phyloP scores from a whole-genome alignment of 2,888 invertebrate species.

The Dasysyrphus tricinctus region DNA sequence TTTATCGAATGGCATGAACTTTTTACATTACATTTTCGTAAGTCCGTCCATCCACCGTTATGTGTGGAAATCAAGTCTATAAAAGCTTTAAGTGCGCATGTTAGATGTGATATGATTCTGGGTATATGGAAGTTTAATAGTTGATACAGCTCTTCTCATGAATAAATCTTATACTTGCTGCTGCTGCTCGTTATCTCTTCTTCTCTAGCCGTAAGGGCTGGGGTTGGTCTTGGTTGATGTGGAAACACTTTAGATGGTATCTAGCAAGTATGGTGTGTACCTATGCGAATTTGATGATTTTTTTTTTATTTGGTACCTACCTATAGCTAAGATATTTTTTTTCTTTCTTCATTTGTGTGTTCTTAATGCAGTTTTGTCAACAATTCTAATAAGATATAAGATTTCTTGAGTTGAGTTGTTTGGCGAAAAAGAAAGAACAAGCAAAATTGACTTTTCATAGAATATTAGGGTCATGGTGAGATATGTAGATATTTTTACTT shows the following conservation, averaged over 20 bases:
- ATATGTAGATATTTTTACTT: background rate
- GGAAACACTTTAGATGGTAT: constrained; percentile 29
- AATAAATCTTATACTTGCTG: constrained; percentile 49
- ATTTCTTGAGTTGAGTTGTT: constrained; percentile 6
- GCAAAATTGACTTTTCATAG: background rate
- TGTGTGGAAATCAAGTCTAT: constrained; percentile 21
- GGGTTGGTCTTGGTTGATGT: background rate
- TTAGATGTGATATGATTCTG: constrained; percentile 46
- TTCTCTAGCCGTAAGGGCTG: constrained; percentile 4
- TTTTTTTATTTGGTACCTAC: background rate
- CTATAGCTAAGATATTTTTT: background rate
- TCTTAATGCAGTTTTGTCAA: constrained; percentile 25
- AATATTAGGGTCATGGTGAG: constrained; percentile 37
- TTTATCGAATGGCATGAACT: constrained; percentile 43
- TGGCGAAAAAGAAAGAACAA: background rate
- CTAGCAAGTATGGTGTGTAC: background rate
- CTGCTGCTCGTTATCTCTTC: constrained; percentile 6
- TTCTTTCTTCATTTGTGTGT: background rate
- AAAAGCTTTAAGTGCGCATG: constrained; percentile 63
- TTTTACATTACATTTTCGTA: constrained; percentile 37
- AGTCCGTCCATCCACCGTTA: background rate
- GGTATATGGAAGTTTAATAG: background rate
- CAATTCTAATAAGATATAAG: constrained; percentile 4
- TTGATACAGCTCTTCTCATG: constrained; percentile 42
- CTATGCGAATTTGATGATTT: constrained; percentile 14